Percentiles rank a stretch among this genome's conserved stretches.
Evolutionary conservation across 2,888 invertebrate species (phyloP).

Genomic region (Macropis europaea): DNA sequence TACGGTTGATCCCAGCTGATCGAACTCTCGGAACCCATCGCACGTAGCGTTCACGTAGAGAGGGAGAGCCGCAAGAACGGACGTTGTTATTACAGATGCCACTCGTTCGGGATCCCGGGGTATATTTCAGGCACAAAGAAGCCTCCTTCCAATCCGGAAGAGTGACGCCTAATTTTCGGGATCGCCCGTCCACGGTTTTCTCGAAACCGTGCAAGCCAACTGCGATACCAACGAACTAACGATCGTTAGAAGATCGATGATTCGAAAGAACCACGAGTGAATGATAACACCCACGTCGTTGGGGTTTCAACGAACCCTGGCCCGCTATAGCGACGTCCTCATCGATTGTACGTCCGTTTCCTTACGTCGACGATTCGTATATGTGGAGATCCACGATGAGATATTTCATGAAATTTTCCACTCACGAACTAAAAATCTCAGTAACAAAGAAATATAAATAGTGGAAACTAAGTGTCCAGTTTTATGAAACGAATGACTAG

Average conservation of each 20-base stretch:
- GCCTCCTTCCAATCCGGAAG: constrained; percentile 68
- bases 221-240: neutral
- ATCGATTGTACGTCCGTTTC: too few species aligned
- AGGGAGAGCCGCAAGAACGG: constrained; percentile 55
- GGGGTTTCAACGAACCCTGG: too few species aligned
- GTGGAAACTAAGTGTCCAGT: too few species aligned
- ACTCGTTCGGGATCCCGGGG: constrained; percentile 71
- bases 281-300: too few species aligned
- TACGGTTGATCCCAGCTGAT: constrained; percentile 26
- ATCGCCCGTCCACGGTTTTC: constrained; percentile 36
- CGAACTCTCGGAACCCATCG: constrained; percentile 29
- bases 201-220: neutral
- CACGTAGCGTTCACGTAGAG: constrained; percentile 31
- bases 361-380: too few species aligned
- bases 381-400: too few species aligned
- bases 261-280: neutral
- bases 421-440: too few species aligned
- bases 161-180: constrained; percentile 64
- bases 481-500: too few species aligned
- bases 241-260: neutral
- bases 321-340: too few species aligned
- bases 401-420: too few species aligned
- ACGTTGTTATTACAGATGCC: constrained; percentile 78
- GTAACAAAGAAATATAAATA: too few species aligned
- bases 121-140: constrained; percentile 78